A percentile compares a stretch with the other conserved stretches of the same genome.
phyloP scores from a whole-genome alignment of 2,113 vertebrate species.

The Nicator chloris region DNA sequence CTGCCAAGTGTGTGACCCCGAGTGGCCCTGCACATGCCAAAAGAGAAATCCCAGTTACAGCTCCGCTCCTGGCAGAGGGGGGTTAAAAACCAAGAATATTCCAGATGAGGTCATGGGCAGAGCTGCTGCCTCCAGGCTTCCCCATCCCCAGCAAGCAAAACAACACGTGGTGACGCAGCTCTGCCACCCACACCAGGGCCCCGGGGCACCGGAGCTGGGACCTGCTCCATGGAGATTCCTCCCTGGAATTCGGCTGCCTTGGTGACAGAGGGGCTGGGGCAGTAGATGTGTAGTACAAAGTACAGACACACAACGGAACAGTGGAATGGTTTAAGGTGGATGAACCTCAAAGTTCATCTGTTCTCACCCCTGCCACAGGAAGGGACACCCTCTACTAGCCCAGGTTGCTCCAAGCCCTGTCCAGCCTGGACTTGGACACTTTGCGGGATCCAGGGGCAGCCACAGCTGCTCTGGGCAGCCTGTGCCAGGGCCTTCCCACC shows the following conservation, averaged over 20 bases:
- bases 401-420: fast-evolving
- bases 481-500: not conserved
- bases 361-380: not conserved
- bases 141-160: not conserved
- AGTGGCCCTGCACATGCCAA: not conserved
- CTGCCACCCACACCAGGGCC: not conserved
- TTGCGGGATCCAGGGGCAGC: not conserved
- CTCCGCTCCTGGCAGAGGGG: not conserved
- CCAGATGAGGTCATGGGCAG: not conserved
- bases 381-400: not conserved
- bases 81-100: not conserved
- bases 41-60: not conserved
- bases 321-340: not conserved
- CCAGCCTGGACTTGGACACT: not conserved
- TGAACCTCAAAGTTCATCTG: too few species aligned
- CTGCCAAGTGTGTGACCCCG: fast-evolving
- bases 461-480: not conserved
- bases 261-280: not conserved
- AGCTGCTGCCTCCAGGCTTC: not conserved
- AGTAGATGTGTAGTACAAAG: not conserved
- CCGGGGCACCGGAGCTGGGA: not conserved
- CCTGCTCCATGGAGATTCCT: not conserved
- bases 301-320: not conserved
- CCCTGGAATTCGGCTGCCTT: not conserved
- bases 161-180: not conserved